Conservation (phyloP, 1,140 invertebrate genomes). For the Anoplolepis gracilipes region DNA sequence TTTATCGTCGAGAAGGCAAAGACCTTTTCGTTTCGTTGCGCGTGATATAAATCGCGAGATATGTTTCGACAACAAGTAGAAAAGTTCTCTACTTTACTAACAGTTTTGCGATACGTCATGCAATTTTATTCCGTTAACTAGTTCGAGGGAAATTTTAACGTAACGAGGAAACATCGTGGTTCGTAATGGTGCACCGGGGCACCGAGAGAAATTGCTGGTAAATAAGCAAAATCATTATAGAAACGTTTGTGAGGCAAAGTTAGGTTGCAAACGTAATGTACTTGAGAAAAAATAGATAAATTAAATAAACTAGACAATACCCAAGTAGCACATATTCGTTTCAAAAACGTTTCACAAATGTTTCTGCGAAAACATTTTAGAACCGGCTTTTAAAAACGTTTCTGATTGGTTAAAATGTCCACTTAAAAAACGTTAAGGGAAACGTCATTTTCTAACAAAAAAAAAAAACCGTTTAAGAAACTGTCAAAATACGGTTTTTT, state of each 20-base stretch:
- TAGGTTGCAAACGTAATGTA: too few relatives aligned
- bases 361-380: too few relatives aligned
- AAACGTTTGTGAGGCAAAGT: neutral
- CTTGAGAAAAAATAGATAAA: neutral
- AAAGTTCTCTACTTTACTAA: slow-evolving; percentile 48
- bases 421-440: too few relatives aligned
- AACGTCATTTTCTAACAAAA: too few relatives aligned
- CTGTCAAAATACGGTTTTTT: too few relatives aligned
- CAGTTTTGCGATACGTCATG: slow-evolving; percentile 57
- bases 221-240: slow-evolving; percentile 52
- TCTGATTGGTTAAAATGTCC: too few relatives aligned
- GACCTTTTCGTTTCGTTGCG: slow-evolving; percentile 14
- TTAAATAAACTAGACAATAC: neutral
- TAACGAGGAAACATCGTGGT: slow-evolving; percentile 56
- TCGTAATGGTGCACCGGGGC: neutral
- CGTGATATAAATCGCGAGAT: slow-evolving; percentile 41
- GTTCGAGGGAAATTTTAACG: slow-evolving; percentile 51
- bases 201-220: slow-evolving; percentile 36
- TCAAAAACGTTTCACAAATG: too few relatives aligned
- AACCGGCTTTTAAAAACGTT: too few relatives aligned
- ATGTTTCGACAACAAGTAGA: slow-evolving; percentile 55
- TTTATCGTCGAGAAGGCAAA: neutral
- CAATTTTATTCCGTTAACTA: slow-evolving; percentile 56
- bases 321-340: too few relatives aligned
- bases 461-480: too few relatives aligned